Evolutionary conservation across 2,113 vertebrate species (phyloP), one percentile per base, ranked within the genome.

Genomic region (Hypanus sabinus): DNA sequence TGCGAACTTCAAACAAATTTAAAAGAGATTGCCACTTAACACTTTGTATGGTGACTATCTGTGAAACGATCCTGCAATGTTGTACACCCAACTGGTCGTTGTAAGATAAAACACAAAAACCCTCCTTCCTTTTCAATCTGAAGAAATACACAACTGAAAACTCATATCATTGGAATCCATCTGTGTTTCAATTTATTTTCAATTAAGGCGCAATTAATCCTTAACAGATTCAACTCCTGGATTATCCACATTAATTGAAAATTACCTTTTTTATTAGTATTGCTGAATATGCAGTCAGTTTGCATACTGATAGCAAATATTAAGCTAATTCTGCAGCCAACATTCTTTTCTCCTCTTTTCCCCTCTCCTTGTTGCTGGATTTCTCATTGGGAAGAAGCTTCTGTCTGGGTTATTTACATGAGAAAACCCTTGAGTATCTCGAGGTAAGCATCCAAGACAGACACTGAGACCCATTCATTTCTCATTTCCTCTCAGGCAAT

Each of bases 341-440:
- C 68, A 36, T 80, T 68, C 76, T 76, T 93, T 83, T 92, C 91
- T 95, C 94, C 24, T 94, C 94, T 94, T 94, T 93, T 90, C 20
- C 94, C 94, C 95, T 87, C 94, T 68, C 16, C 94, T 79, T 92
- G 75, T 85, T 76, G 80, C 95, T 94, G 60, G 96, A 95, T 96
- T 95, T 93, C 94, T 97, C 96, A 97, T 97, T 97, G 97, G 96
- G 95, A 95, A 96, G 95, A 96, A 96, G 95, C 95, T 95, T 46
- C 96, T 96, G 96, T 96, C 96, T 96, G 90, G 94, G 97, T 97
- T 97, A 99, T 99, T 98, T 98, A 97, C 98, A 99, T 99, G 97
- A 97, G 97, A 98, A 98, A 98, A 97, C 96, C 95, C 95, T 96
- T 95, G 95, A 97, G 97, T 97, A 95, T 97, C 97, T 96, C 97